These are phyloP conservation scores for Eristalis arbustorum DNA, from an alignment of 2,888 invertebrate genomes.

Conservation along the genomic window DNA sequence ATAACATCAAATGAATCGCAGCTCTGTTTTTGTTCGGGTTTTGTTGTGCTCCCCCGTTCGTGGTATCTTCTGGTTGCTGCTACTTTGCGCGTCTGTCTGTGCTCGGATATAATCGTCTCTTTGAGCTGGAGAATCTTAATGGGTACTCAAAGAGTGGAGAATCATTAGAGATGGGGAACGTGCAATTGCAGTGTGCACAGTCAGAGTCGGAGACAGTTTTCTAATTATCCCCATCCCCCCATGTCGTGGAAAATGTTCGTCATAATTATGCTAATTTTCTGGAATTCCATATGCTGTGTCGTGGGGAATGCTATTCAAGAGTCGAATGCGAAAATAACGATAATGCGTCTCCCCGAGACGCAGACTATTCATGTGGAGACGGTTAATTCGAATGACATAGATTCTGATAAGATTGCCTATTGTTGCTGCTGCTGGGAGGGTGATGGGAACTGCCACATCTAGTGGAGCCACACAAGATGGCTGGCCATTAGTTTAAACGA, in stretches of 20 bases:
- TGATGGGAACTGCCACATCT: background rate
- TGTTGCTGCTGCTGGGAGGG: background rate
- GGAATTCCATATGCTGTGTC: background rate
- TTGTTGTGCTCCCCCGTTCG: slow-evolving; percentile 10
- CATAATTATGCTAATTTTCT: slow-evolving; percentile 60
- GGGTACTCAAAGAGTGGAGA: slow-evolving; percentile 45
- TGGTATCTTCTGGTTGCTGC: slow-evolving; percentile 25
- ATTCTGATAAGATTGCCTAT: background rate
- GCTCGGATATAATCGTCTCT: slow-evolving; percentile 22
- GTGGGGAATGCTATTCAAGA: background rate
- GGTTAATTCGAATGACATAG: background rate
- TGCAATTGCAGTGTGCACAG: slow-evolving; percentile 15
- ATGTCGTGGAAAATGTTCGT: slow-evolving; percentile 59
- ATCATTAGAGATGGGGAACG: slow-evolving; percentile 14
- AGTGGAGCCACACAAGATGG: background rate
- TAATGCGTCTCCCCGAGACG: background rate
- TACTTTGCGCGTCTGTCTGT: slow-evolving; percentile 2
- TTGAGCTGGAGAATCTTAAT: slow-evolving; percentile 57
- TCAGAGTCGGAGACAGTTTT: slow-evolving; percentile 56
- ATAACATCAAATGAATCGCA: slow-evolving; percentile 57
- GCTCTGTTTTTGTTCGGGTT: slow-evolving; percentile 32
- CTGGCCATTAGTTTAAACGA: background rate
- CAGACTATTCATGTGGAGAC: background rate
- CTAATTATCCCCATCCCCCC: slow-evolving; percentile 52
- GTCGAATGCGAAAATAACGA: background rate